Evolutionary conservation across 2,888 invertebrate genomes (phyloP).

Genomic region (Hyalella azteca): DNA sequence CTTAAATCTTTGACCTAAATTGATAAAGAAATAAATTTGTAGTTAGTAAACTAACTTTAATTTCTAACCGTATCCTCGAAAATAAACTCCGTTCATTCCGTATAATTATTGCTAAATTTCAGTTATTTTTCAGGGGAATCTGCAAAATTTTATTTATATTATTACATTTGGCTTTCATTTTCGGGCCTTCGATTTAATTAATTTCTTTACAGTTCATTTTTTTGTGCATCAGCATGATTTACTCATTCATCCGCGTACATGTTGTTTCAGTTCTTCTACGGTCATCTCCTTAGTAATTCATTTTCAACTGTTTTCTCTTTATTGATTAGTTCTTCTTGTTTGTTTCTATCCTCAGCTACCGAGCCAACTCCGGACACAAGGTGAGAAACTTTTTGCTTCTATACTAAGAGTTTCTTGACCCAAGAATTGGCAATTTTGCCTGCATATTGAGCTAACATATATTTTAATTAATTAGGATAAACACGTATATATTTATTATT

Average conservation of each 20-base stretch:
- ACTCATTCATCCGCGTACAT: background rate
- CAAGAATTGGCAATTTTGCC: background rate
- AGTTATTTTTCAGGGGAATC: background rate
- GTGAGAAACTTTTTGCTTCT: slow-evolving; percentile 10
- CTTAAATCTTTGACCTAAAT: too few relatives aligned
- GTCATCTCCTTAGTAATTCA: background rate
- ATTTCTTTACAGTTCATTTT: slow-evolving; percentile 4
- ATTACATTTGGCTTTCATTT: too few relatives aligned
- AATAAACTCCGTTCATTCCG: slow-evolving; percentile 6
- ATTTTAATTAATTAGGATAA: too few relatives aligned
- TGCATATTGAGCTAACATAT: too few relatives aligned
- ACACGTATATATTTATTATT: too few relatives aligned
- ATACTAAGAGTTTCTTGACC: background rate
- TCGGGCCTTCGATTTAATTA: too few relatives aligned
- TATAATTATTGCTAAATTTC: background rate
- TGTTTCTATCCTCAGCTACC: slow-evolving; percentile 16
- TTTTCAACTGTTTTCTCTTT: background rate
- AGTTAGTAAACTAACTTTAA: slow-evolving; percentile 21
- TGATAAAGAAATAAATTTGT: too few relatives aligned
- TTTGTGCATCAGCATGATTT: slow-evolving; percentile 4
- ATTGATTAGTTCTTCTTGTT: slow-evolving; percentile 11
- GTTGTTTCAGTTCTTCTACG: background rate
- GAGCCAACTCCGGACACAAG: background rate
- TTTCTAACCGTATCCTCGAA: background rate
- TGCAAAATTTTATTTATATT: background rate